These are phyloP conservation scores for Lutra lutra DNA, from an alignment of 2,797 vertebrate species.

Conservation along the genomic window DNA sequence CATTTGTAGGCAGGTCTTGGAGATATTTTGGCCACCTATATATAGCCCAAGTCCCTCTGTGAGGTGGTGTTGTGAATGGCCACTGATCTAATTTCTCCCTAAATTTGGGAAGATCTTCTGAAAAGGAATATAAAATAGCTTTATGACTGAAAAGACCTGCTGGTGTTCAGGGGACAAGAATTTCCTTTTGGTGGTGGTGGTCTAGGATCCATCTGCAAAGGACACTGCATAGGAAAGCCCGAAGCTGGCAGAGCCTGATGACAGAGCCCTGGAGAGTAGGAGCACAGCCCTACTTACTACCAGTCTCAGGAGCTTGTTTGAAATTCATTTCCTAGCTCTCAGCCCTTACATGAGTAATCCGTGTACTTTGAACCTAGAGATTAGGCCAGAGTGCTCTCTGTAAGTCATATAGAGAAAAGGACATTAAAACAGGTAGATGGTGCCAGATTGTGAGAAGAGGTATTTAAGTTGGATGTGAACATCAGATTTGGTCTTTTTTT, in stretches of 20 bases:
- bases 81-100: background rate
- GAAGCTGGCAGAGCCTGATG: background rate
- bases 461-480: background rate
- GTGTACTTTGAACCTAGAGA: background rate
- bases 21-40: background rate
- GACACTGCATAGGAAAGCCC: background rate
- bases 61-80: background rate
- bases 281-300: background rate
- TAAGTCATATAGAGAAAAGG: background rate
- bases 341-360: background rate
- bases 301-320: background rate
- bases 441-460: background rate
- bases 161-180: background rate
- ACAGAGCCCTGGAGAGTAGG: background rate
- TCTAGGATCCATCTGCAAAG: background rate
- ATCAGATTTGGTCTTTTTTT: background rate
- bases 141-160: background rate
- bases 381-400: background rate
- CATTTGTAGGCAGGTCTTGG: background rate
- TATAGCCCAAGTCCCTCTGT: no score
- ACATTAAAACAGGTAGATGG: background rate
- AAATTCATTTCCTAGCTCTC: background rate
- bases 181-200: background rate
- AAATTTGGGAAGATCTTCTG: background rate
- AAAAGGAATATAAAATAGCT: no score